Conservation (phyloP, 2,888 invertebrate species). For the Eristalinus aeneus region DNA sequence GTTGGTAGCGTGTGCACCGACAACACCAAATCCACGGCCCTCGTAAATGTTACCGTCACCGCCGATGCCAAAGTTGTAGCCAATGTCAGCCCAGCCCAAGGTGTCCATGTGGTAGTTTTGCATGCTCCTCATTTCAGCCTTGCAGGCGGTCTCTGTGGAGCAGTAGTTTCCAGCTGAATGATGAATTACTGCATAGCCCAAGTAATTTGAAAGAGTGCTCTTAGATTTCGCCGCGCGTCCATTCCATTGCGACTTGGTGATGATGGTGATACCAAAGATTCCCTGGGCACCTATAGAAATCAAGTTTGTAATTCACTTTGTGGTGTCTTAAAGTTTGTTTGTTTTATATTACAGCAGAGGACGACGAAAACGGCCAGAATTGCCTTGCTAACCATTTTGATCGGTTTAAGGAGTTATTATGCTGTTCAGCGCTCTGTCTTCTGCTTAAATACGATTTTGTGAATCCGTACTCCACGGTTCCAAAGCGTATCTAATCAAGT, state of each 20-base stretch:
- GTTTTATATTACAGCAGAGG: conserved; percentile 26
- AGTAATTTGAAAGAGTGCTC: conserved; percentile 67
- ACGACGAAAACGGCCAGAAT: conserved; percentile 23
- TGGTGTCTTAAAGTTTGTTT: neutral
- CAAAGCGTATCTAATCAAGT: conserved; percentile 12
- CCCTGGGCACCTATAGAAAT: conserved; percentile 66
- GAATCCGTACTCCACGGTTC: neutral
- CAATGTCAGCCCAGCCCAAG: conserved; percentile 77
- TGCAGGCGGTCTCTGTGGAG: conserved; percentile 74
- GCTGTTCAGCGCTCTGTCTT: neutral
- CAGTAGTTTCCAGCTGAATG: conserved; percentile 75
- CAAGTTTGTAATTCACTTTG: neutral
- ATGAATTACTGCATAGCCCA: conserved; percentile 75
- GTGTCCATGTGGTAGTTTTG: conserved; percentile 77
- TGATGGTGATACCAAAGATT: conserved; percentile 73
- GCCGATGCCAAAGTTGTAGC: conserved; percentile 85
- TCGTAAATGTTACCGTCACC: conserved; percentile 85
- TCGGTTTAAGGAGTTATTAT: neutral
- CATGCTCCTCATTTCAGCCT: conserved; percentile 75
- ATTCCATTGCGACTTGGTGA: conserved; percentile 76
- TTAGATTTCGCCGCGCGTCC: conserved; percentile 74
- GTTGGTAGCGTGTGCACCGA: conserved; percentile 85
- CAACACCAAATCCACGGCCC: conserved; percentile 84
- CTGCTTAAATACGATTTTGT: conserved; percentile 13
- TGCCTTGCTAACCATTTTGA: conserved; percentile 27